These are phyloP conservation scores for Bradysia coprophila DNA, from an alignment of 1,140 invertebrate genomes.

Conservation along the genomic window DNA sequence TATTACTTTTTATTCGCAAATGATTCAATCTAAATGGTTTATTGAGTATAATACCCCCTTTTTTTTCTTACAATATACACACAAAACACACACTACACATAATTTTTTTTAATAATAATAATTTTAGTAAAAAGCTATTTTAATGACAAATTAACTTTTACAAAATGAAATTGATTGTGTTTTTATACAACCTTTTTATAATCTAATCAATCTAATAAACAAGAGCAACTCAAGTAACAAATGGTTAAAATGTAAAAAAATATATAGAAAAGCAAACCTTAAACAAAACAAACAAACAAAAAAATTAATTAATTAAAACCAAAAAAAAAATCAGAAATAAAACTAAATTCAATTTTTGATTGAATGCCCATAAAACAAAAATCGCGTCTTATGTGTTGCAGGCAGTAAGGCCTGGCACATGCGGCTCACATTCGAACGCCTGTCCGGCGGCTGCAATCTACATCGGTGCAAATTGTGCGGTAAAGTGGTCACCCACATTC, in stretches of 20 bases:
- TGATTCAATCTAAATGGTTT: too few species aligned
- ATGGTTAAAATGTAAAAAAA: too few species aligned
- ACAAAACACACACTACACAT: background rate
- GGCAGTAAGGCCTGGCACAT: conserved; percentile 82
- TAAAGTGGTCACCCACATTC: conserved; percentile 78
- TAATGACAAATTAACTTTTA: background rate
- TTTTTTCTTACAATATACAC: too few species aligned
- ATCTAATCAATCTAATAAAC: too few species aligned
- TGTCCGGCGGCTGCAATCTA: conserved; percentile 71
- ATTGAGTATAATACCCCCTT: too few species aligned
- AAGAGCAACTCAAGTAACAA: too few species aligned
- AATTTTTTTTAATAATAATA: background rate
- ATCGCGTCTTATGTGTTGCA: conserved; percentile 39
- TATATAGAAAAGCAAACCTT: background rate
- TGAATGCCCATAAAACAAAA: background rate
- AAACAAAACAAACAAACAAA: background rate
- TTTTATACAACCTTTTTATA: too few species aligned
- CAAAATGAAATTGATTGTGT: too few species aligned
- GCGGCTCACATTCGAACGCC: conserved; percentile 75
- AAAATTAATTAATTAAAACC: background rate
- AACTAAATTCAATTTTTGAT: background rate
- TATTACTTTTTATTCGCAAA: too few species aligned
- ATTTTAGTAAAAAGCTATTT: background rate
- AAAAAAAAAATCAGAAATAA: background rate
- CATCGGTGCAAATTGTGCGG: conserved; percentile 79